phyloP scores from a whole-genome alignment of 2,888 invertebrate genomes.

The Brachyptera putata region DNA sequence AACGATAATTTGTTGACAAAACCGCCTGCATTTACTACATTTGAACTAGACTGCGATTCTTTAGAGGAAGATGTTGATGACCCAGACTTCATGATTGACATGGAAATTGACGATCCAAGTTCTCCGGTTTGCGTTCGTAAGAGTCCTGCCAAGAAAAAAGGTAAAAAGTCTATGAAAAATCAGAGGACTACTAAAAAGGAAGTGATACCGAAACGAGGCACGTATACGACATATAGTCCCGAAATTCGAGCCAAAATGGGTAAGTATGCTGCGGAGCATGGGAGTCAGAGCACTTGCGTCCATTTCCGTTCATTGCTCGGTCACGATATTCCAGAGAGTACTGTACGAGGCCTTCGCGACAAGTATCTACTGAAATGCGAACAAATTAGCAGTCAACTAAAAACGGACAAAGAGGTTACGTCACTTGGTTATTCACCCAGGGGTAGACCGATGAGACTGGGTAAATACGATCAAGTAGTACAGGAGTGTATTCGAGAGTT shows the following conservation, averaged over 20 bases:
- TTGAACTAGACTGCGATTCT: not conserved
- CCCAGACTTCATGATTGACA: not conserved
- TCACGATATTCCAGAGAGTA: conserved; percentile 38
- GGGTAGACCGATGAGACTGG: conserved; percentile 39
- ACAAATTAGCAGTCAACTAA: not conserved
- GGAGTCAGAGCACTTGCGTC: conserved; percentile 36
- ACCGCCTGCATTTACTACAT: not conserved
- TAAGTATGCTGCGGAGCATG: conserved; percentile 38
- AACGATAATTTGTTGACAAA: no score
- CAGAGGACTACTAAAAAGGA: conserved; percentile 13
- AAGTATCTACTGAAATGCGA: conserved; percentile 36
- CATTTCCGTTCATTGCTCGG: conserved; percentile 36
- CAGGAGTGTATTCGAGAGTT: conserved; percentile 38
- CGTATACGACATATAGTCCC: conserved; percentile 38
- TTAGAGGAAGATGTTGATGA: conserved; percentile 7
- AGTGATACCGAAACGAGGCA: conserved; percentile 32
- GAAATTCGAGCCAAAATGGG: conserved; percentile 37
- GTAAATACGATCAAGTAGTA: conserved; percentile 39
- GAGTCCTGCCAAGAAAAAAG: not conserved
- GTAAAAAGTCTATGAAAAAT: not conserved
- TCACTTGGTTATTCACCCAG: conserved; percentile 37
- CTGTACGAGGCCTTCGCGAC: conserved; percentile 38
- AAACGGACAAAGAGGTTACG: conserved; percentile 33
- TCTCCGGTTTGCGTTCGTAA: not conserved
- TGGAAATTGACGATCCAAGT: not conserved